phyloP scores from a whole-genome alignment of 2,797 vertebrate genomes.

The Varecia variegata region DNA sequence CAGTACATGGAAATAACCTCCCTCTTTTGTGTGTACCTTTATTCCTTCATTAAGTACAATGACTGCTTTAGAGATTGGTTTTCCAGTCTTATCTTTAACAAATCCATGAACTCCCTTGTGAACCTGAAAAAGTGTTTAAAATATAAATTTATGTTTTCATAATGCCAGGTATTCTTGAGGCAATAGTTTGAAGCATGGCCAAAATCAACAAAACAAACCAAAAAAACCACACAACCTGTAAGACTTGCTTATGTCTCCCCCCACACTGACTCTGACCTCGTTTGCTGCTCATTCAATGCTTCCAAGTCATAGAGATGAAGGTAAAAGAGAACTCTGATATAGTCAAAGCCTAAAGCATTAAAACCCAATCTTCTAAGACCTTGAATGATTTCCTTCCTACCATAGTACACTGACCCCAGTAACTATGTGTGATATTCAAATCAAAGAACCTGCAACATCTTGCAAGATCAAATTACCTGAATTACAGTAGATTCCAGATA shows the following conservation, averaged over 20 bases:
- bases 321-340: not conserved
- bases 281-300: not conserved
- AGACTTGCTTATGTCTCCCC: not conserved
- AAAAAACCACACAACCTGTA: not conserved
- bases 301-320: not conserved
- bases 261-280: not conserved
- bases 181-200: not conserved
- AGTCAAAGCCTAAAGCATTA: not conserved
- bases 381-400: not conserved
- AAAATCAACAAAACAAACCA: not conserved
- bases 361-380: not conserved
- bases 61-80: conserved; percentile 91
- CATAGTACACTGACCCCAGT: not conserved
- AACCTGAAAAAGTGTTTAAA: conserved; percentile 85
- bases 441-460: not conserved
- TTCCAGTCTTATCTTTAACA: conserved; percentile 94
- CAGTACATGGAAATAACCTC: conserved; percentile 94
- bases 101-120: conserved; percentile 96
- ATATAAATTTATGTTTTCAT: conserved; percentile 30
- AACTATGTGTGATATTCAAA: not conserved
- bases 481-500: not conserved
- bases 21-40: conserved; percentile 89
- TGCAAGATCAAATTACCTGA: not conserved
- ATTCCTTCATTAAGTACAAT: conserved; percentile 92
- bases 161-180: not conserved